Evolutionary conservation across 2,888 invertebrate species (phyloP), one percentile per base, ranked within the genome.

Genomic region (Epinotia brunnichana): DNA sequence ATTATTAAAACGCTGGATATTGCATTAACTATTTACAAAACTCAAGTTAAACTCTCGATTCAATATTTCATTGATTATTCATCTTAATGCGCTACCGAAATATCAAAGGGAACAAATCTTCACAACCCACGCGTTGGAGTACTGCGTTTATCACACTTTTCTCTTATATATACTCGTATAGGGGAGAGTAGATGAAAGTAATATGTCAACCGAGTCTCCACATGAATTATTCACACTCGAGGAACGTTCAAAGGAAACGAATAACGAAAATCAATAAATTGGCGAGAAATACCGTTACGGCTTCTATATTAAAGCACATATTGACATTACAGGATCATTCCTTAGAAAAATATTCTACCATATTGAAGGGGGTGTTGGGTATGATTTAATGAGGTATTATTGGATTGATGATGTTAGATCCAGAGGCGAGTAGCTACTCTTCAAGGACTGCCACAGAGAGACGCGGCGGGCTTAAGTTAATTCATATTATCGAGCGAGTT

Each of bases 171-270:
- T 85, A 35, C 35, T 35, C 35, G 77, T 69, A 68, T 41, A 57
- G 73, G 78, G 79, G 80, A 82, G 82, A 81, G 79, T 81, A 78
- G 79, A 80, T 80, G 83, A 78, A 87, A 86, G 84, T 83, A 85
- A 86, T 85, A 85, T 84, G 87, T 88, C 85, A 86, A 83, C 83
- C 78, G 78, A 81, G 78, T 79, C 83, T 81, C 81, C 78, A 81
- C 83, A 87, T 90, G 85, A 89, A 90, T 90, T 87, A 90, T 89
- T 89, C 85, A 89, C 82, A 81, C 79, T 78, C 75, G 75, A 79
- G 81, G 82, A 82, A 83, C 81, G 68, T 83, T 81, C 82, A 78
- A 78, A 87, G 84, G 85, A 85, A 85, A 81, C 78, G 78, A 81
- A 79, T 77, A 79, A 76, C 76, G 78, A 77, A 80, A 80, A 80